Base-by-base conservation (phyloP, 2,888 invertebrate genomes). In the Schizotus pectinicornis region DNA sequence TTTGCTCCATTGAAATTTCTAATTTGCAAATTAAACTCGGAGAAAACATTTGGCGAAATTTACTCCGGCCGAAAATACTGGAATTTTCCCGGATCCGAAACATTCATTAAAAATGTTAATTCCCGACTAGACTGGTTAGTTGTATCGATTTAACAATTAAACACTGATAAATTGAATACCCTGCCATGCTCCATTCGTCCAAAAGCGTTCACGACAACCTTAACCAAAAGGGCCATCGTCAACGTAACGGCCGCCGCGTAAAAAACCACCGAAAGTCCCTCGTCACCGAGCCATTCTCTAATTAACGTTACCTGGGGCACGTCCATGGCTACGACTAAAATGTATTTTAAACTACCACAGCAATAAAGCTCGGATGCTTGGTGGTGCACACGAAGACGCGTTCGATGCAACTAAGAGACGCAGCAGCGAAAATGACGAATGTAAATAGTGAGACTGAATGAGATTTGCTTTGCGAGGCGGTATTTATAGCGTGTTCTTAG, bases 401-500 rank as follows among this genome's bases (percentile, higher is more conserved):
- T 22, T 22, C 22, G 22, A 22, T 22, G 22, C 22, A 22, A 22
- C 22, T 22, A 22, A 22, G 22, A 55, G 49, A 49, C 41, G 35
- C 13, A 7, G n/a, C 34, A 37, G 47, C 57, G 57, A 47, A 52
- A 52, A 34, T 57, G 52, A 52, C 51, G 50, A 45, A 56, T 45
- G 51, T 45, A 56, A 56, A 56, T 49, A 42, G 22, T 22, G 56
- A 63, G 65, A 75, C 76, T 75, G 75, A 73, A 74, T 70, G 69
- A 65, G 72, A 69, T 69, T 67, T 72, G 69, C 70, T 65, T n/a
- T 62, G 63, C 57, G 70, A 59, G 65, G 65, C 64, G 62, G 74
- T 77, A 77, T 77, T 76, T 77, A 77, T 77, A 77, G 77, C 69
- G 64, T 66, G 66, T 69, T 74, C 74, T 74, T 75, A 70, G 73